Evolutionary conservation across 2,113 vertebrate genomes (phyloP).

Genomic region (Lichenostomus cassidix): DNA sequence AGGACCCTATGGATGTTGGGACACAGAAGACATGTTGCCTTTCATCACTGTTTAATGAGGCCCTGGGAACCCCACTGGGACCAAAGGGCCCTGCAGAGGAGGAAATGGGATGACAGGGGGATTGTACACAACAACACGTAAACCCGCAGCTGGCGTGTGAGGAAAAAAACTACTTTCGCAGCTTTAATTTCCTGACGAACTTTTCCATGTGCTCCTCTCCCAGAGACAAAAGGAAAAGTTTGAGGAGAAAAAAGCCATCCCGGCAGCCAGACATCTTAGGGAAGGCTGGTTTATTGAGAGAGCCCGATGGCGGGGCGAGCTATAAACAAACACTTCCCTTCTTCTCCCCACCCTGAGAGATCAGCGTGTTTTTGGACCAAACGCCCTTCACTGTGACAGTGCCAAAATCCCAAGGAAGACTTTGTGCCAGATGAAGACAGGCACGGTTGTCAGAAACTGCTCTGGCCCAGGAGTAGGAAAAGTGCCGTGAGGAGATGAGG

Average conservation of each 20-base stretch:
- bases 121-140: background rate
- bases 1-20: background rate
- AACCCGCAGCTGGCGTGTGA: slow-evolving; percentile 2
- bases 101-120: slow-evolving; percentile 19
- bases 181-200: slow-evolving; percentile 20
- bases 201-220: slow-evolving; percentile 20
- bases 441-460: background rate
- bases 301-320: background rate
- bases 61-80: background rate
- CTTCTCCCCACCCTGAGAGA: slow-evolving; percentile 1
- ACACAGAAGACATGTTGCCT: background rate
- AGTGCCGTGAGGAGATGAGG: background rate
- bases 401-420: slow-evolving; percentile 46
- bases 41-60: background rate
- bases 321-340: slow-evolving; percentile 56
- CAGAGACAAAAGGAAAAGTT: background rate
- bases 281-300: background rate
- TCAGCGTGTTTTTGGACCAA: background rate
- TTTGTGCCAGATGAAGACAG: slow-evolving; percentile 45
- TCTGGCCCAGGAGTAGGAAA: background rate
- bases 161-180: background rate
- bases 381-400: background rate
- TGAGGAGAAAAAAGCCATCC: background rate
- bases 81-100: background rate
- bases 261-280: background rate